Evolutionary conservation across 1,140 invertebrate genomes (phyloP), one percentile per base, ranked within the genome.

Genomic region (Ridgeia piscesae): DNA sequence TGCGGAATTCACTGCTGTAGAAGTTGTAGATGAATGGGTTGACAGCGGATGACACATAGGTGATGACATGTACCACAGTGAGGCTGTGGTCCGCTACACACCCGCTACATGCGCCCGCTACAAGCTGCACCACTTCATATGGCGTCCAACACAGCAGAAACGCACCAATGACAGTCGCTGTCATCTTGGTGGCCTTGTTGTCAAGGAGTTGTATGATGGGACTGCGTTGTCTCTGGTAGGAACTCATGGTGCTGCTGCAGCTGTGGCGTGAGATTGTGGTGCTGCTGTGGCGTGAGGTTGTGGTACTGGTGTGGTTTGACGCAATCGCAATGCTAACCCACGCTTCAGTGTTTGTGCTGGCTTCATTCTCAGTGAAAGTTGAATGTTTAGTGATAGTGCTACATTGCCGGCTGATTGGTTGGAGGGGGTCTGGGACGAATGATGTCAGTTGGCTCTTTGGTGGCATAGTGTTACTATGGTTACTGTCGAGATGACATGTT

Each of bases 1-100:
- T 88, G 14, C 92, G 88, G 34, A 92, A 92, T 33, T 92, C 92
- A 33, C 77, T 14, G 34, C 92, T 92, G 88, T 92, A 92, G 42
- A 92, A 92, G 42, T 92, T 92, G 88, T 92, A 92, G 33, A 92
- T 90, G 89, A 89, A 92, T 2, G 92, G 92, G 42, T 92, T 89
- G 21, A 92, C n/a, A 33, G 92, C 92, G 2, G 92, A 92, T 27
- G 92, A n/a, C 33, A 89, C 34, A 35, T 42, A 92, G 0, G 34
- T 58, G 34, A 92, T 35, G 31, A 34, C 34, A 21, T 33, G 89
- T 11, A 92, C 33, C 4, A 48, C 33, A 31, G 34, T 89, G 33
- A 35, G 89, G 92, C 9, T 35, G 6, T 34, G 42, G n/a, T 35
- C 88, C 17, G 88, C 21, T 1, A 92, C 88, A 48, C 77, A 89